A percentile compares a stretch with the other conserved stretches of the same genome.
Evolutionary conservation across 2,113 vertebrate genomes (phyloP).

Genomic region (Orthonyx spaldingii): DNA sequence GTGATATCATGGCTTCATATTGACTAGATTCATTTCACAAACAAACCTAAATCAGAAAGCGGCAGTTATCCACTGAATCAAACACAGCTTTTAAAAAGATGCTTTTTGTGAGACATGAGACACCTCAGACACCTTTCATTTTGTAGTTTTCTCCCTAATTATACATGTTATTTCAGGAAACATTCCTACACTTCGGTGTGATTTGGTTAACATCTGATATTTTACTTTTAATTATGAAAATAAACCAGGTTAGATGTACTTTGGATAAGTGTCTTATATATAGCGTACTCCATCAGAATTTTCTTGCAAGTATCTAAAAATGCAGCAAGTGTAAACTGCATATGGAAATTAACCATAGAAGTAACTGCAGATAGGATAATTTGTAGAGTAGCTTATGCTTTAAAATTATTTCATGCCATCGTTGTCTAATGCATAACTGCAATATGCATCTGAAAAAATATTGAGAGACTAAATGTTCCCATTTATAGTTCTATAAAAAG

Average conservation of each 20-base stretch:
- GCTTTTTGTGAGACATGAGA: not conserved
- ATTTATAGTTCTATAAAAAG: not conserved
- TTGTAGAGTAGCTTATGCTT: not conserved
- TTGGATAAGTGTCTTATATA: not conserved
- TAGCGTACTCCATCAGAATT: not conserved
- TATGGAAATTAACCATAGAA: not conserved
- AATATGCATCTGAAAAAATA: not conserved
- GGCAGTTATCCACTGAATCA: constrained; percentile 75
- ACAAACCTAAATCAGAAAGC: constrained; percentile 86
- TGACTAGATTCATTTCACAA: constrained; percentile 88
- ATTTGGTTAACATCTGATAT: not conserved
- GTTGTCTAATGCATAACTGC: not conserved
- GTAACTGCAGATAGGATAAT: not conserved
- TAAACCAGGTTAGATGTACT: not conserved
- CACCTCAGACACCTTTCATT: not conserved
- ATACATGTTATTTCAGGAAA: not conserved
- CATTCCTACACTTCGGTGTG: not conserved
- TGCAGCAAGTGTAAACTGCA: not conserved
- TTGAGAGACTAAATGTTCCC: not conserved
- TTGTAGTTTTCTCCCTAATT: not conserved
- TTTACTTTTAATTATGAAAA: not conserved
- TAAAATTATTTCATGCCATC: not conserved
- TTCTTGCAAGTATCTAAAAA: not conserved
- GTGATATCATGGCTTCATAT: constrained; percentile 76
- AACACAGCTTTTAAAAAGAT: constrained; percentile 64